Evolutionary conservation across 2,888 invertebrate species (phyloP).

Genomic region (Aspidiotus destructor): DNA sequence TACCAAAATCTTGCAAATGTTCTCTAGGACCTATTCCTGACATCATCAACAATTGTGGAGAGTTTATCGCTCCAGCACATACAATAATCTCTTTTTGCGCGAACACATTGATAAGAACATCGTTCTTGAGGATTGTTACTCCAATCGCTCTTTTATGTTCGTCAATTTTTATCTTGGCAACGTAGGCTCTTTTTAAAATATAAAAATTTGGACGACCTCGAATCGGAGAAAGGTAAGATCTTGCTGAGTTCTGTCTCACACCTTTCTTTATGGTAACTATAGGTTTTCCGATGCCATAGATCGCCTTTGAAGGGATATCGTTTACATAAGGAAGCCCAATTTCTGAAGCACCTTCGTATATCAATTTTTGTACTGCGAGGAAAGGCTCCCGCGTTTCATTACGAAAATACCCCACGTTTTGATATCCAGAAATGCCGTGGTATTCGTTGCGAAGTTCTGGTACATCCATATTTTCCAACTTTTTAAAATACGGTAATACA

Average conservation of each 20-base stretch:
- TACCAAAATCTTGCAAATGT: constrained; percentile 6
- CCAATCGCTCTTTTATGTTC: constrained; percentile 15
- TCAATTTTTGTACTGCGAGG: constrained; percentile 8
- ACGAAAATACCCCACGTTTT: constrained; percentile 12
- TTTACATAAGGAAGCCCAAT: constrained; percentile 13
- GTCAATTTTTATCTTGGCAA: constrained; percentile 43
- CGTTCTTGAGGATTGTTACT: background rate
- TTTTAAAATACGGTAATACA: constrained; percentile 45
- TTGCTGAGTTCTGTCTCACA: constrained; percentile 43
- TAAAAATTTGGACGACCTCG: constrained; percentile 50
- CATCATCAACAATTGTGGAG: constrained; percentile 23
- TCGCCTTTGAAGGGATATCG: constrained; percentile 6
- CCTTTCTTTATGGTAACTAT: constrained; percentile 37
- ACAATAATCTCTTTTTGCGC: constrained; percentile 11
- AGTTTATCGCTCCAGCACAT: constrained; percentile 24
- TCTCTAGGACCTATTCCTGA: constrained; percentile 26
- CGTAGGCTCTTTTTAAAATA: constrained; percentile 50
- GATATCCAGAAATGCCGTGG: constrained; percentile 22
- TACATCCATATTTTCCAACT: constrained; percentile 41
- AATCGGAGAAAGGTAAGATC: constrained; percentile 44
- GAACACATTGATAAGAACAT: background rate
- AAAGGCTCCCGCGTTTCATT: constrained; percentile 7
- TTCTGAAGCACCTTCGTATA: constrained; percentile 11
- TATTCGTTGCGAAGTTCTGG: constrained; percentile 34
- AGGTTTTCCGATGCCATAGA: constrained; percentile 5